Evolutionary conservation across 2,888 invertebrate genomes (phyloP).

Genomic region (Elysia crispata): DNA sequence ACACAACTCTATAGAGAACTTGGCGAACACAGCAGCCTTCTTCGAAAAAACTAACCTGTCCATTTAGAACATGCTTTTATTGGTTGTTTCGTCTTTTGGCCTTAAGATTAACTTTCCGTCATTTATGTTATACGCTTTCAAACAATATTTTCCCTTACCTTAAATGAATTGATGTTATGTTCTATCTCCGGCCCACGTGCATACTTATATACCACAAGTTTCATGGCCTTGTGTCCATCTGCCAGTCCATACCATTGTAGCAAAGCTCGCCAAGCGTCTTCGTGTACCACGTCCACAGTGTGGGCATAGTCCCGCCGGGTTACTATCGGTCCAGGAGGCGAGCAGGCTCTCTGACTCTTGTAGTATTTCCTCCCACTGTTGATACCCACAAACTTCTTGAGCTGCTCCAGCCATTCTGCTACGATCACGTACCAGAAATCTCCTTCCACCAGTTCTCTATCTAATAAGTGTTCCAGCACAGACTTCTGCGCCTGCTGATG

Average conservation of each 20-base stretch:
- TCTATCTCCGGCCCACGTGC: conserved; percentile 71
- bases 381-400: conserved; percentile 70
- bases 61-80: too few species aligned
- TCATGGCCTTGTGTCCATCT: conserved; percentile 71
- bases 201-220: conserved; percentile 70
- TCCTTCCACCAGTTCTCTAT: conserved; percentile 66
- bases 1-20: too few species aligned
- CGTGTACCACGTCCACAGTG: conserved; percentile 71
- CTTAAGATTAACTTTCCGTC: too few species aligned
- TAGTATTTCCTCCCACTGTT: conserved; percentile 68
- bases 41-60: too few species aligned
- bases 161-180: conserved; percentile 71
- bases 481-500: conserved; percentile 66
- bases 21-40: too few species aligned
- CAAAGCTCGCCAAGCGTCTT: conserved; percentile 71
- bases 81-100: too few species aligned
- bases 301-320: conserved; percentile 70
- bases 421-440: conserved; percentile 73
- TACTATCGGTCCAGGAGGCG: conserved; percentile 69
- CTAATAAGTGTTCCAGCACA: conserved; percentile 68
- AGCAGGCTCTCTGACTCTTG: conserved; percentile 59
- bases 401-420: conserved; percentile 72
- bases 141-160: conserved; percentile 45
- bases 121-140: too few species aligned
- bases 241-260: conserved; percentile 71